Percentiles rank a stretch among this genome's conserved stretches.
Conservation (phyloP, 64 coral and sea anemone genomes). For the Anthopleura sola region DNA sequence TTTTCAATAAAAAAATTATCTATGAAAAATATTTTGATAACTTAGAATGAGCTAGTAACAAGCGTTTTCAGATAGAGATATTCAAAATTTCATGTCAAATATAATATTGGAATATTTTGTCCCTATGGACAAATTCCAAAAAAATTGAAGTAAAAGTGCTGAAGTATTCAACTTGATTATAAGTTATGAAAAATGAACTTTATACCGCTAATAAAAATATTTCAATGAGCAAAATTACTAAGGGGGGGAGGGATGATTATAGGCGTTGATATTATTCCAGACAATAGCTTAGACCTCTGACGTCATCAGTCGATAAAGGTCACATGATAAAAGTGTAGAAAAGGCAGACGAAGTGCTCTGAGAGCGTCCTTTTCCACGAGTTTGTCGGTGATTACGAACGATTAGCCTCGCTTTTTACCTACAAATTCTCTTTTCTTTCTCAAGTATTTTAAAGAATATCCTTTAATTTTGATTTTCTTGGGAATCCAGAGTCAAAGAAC, state of each 20-base stretch:
- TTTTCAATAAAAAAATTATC: no score
- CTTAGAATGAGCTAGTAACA: no score
- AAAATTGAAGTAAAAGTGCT: no score
- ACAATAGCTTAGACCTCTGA: not conserved
- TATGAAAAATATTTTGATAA: no score
- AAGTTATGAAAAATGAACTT: no score
- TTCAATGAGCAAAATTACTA: not conserved
- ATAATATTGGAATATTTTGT: no score
- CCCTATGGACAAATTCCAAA: no score
- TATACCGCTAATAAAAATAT: not conserved
- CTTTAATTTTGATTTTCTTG: not conserved
- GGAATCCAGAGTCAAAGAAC: not conserved
- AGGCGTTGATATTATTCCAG: not conserved
- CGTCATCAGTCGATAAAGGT: not conserved
- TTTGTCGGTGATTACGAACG: not conserved
- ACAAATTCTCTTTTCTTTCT: not conserved
- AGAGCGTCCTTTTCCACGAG: constrained; percentile 10
- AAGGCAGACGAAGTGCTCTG: not conserved
- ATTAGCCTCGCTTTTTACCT: not conserved
- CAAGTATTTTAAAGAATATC: not conserved
- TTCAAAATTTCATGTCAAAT: no score
- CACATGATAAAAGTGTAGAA: not conserved
- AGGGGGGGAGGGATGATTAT: not conserved
- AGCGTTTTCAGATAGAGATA: no score
- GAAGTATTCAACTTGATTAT: no score